These are phyloP conservation scores for Eulithis testata DNA, from an alignment of 2,888 invertebrate species.

Conservation along the genomic window DNA sequence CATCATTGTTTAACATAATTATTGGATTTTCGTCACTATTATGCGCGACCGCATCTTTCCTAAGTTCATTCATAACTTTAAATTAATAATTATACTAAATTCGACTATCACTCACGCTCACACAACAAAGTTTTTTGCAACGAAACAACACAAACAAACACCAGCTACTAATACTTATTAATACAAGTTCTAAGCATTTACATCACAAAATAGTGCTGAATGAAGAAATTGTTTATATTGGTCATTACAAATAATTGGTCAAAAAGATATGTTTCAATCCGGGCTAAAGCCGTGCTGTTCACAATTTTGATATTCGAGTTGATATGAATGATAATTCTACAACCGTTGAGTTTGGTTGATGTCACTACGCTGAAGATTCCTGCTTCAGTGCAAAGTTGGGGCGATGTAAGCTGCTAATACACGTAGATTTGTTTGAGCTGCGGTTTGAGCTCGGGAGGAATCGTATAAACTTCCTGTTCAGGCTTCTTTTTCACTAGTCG, in stretches of 20 bases:
- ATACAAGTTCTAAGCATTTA: constrained; percentile 80
- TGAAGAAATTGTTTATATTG: constrained; percentile 72
- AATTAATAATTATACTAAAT: constrained; percentile 81
- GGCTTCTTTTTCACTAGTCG: constrained; percentile 94
- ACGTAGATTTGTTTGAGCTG: constrained; percentile 95
- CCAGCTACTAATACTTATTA: constrained; percentile 83
- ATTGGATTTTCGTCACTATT: constrained; percentile 84
- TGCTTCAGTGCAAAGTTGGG: constrained; percentile 67
- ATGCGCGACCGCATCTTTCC: constrained; percentile 83
- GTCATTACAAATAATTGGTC: constrained; percentile 81
- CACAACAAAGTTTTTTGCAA: constrained; percentile 68
- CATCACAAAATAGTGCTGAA: constrained; percentile 80
- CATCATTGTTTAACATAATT: constrained; percentile 80
- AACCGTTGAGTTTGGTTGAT: constrained; percentile 70
- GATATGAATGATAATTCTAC: constrained; percentile 70
- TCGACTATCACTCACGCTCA: constrained; percentile 80
- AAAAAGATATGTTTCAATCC: constrained; percentile 78
- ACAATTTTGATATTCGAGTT: constrained; percentile 76
- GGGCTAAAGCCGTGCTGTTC: constrained; percentile 64
- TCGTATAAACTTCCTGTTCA: constrained; percentile 91
- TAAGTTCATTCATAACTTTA: constrained; percentile 80
- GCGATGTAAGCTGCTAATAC: constrained; percentile 83
- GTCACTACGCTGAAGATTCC: constrained; percentile 73
- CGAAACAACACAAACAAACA: constrained; percentile 74
- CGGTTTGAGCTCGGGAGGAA: constrained; percentile 94